phyloP scores from a whole-genome alignment of 2,888 invertebrate genomes.

The Ptychoptera contaminata region DNA sequence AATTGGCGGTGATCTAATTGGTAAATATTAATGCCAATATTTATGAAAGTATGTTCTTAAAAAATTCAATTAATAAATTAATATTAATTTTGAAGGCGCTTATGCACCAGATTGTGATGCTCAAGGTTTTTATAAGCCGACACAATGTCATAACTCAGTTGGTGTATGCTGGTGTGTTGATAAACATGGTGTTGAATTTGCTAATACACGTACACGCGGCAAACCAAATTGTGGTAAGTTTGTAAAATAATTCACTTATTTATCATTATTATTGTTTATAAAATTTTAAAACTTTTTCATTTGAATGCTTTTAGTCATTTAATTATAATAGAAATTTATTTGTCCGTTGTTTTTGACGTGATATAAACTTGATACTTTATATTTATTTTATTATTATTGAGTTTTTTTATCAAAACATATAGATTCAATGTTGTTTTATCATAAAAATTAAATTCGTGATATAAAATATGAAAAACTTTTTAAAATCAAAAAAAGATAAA shows the following conservation, averaged over 20 bases:
- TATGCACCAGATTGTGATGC: conserved; percentile 73
- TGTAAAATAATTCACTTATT: not conserved
- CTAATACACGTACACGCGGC: conserved; percentile 68
- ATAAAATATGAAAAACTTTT: no score
- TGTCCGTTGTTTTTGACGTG: no score
- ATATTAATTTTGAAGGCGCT: conserved; percentile 36
- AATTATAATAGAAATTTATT: no score
- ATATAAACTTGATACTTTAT: conserved; percentile 7
- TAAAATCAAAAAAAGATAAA: no score
- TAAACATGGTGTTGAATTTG: conserved; percentile 75
- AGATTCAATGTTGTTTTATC: no score
- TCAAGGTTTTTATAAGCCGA: conserved; percentile 71
- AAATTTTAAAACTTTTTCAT: no score
- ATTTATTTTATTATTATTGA: no score
- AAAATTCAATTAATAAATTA: not conserved
- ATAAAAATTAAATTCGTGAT: no score
- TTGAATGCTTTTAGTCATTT: no score
- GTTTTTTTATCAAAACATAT: no score
- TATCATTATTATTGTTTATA: no score
- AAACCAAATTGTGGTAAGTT: conserved; percentile 63
- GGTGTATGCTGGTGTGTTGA: conserved; percentile 90
- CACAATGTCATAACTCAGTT: conserved; percentile 75
- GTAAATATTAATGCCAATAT: conserved; percentile 26
- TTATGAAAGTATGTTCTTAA: not conserved
- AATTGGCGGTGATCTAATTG: conserved; percentile 49